phyloP scores from a whole-genome alignment of 2,888 invertebrate genomes.

The Sphinx pinastri region DNA sequence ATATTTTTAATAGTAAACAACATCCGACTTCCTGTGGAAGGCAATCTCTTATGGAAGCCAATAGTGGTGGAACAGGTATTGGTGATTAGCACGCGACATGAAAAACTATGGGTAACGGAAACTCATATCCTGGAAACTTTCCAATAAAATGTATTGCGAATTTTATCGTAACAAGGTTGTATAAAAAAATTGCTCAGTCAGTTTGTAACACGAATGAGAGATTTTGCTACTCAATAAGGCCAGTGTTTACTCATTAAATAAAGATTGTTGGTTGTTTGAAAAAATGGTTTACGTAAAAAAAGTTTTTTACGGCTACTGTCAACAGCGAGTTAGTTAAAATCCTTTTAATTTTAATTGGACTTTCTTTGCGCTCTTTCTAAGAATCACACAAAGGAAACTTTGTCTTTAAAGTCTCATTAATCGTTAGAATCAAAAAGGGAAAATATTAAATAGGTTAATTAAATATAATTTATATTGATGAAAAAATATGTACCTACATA shows the following conservation, averaged over 20 bases:
- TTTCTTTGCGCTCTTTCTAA: background rate
- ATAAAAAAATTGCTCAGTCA: background rate
- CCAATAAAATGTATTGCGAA: background rate
- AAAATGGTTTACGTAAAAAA: too few relatives aligned
- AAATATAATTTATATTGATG: too few relatives aligned
- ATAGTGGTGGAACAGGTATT: conserved; percentile 3
- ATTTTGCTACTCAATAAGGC: background rate
- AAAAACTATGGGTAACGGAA: conserved; percentile 23
- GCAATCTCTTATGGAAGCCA: conserved; percentile 17
- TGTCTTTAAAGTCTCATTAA: background rate
- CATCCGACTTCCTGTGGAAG: conserved; percentile 19
- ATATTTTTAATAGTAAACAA: conserved; percentile 14
- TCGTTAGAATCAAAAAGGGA: background rate
- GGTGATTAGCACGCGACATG: conserved; percentile 17
- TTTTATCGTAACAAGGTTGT: background rate
- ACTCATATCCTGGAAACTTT: conserved; percentile 20
- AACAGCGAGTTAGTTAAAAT: background rate
- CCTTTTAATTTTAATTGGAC: conserved; percentile 4
- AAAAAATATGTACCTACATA: too few relatives aligned
- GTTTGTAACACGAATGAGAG: background rate
- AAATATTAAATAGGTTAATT: too few relatives aligned
- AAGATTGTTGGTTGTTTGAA: background rate
- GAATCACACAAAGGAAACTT: background rate
- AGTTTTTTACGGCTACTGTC: background rate
- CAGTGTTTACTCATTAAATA: background rate